Base-by-base conservation (phyloP, 2,888 invertebrate species). In the Lochmaea capreae region DNA sequence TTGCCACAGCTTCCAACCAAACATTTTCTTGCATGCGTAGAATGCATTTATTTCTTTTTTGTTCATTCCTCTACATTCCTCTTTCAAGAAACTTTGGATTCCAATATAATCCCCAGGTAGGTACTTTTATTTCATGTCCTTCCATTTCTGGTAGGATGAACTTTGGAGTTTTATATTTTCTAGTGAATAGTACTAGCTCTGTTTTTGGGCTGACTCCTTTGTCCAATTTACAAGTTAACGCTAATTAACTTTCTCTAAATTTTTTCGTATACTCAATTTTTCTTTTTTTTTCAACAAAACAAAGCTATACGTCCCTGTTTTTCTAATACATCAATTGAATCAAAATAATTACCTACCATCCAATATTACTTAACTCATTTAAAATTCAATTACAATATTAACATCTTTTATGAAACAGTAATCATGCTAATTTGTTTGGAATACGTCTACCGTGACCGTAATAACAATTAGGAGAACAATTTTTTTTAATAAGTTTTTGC, bases 341-440 rank as follows among this genome's bases (percentile, higher is more conserved):
- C 42, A 49, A 52, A 68, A 61, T 62, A 68, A 52, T 62, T 62
- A 68, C 58, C 43, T 62, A 68, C 58, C 43, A 46, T 52, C 61
- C 68, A 68, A 68, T 68, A 70, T 58, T 65, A 63, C 54, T 16
- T 65, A 22, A 16, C 62, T 54, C 63, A 70, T 70, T 70, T 70
- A 70, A 70, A 65, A 70, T 70, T 70, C 63, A 58, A 62, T 71
- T 74, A 54, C 26, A 39, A 66, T 72, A 66, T 62, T 61, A 52
- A 68, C 49, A 62, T 62, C 52, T 68, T 61, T 61, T 49, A 61
- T 46, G 58, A 46, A 67, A 54, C 62, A 62, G 6, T 39, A 62
- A 62, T 62, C 39, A 62, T 42, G 42, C 8, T 62, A 62, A 63
- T 63, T 39, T 43, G 43, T 43, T 42, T 63, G 43, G 18, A 63